Conservation (phyloP, 2,888 invertebrate genomes). For the Anoncus sp. region DNA sequence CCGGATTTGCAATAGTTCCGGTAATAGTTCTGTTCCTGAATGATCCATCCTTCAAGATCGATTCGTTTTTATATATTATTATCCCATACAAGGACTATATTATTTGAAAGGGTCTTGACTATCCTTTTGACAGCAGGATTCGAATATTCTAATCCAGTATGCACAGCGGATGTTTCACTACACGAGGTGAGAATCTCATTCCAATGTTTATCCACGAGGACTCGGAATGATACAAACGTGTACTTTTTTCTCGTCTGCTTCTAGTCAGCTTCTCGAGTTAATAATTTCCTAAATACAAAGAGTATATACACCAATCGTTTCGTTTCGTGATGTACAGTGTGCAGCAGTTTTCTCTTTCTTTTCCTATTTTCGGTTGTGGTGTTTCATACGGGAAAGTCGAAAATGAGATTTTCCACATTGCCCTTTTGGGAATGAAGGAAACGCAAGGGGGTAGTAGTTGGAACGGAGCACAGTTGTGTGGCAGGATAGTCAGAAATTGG, state of each 20-base stretch:
- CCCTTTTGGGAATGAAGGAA: constrained; percentile 32
- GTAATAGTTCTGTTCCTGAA: no score
- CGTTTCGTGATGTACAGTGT: constrained; percentile 1
- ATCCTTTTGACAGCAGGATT: no score
- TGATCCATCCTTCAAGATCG: no score
- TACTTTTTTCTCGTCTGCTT: not conserved
- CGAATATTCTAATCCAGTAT: no score
- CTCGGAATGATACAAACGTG: not conserved
- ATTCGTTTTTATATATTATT: no score
- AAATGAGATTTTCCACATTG: constrained; percentile 75
- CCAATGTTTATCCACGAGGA: not conserved
- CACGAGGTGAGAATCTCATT: not conserved
- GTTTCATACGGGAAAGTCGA: constrained; percentile 67
- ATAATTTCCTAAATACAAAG: not conserved
- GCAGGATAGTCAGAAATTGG: constrained; percentile 55
- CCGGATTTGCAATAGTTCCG: not conserved
- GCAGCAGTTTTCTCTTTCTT: constrained; percentile 16
- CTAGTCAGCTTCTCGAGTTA: not conserved
- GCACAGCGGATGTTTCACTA: not conserved
- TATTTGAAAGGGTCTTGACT: no score
- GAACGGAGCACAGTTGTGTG: constrained; percentile 26
- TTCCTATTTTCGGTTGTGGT: constrained; percentile 8
- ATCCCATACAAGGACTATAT: no score
- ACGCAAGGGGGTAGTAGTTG: constrained; percentile 14
- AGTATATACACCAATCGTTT: constrained; percentile 6